Conservation (phyloP, 2,888 invertebrate genomes). For the Lymantria monacha region DNA sequence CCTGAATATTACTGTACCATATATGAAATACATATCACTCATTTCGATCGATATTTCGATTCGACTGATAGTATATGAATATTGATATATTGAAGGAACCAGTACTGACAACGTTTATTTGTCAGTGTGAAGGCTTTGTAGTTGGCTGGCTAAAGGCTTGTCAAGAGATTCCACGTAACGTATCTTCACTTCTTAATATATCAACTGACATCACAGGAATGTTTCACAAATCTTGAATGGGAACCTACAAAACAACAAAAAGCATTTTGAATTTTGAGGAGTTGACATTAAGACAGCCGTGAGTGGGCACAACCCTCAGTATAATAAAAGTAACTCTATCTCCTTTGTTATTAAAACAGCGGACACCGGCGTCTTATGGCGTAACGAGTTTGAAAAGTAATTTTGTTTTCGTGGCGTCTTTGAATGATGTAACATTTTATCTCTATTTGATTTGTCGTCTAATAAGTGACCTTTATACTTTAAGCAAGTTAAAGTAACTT, state of each 20-base stretch:
- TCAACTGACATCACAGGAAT: background rate
- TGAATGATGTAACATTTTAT: constrained; percentile 30
- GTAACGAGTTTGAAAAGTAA: constrained; percentile 37
- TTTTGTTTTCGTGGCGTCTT: constrained; percentile 33
- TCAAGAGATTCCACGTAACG: too few relatives aligned
- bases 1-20: too few relatives aligned
- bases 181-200: background rate
- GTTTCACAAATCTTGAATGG: background rate
- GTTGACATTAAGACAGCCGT: background rate
- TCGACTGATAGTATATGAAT: too few relatives aligned
- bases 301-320: constrained; percentile 11
- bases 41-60: too few relatives aligned
- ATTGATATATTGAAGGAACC: too few relatives aligned
- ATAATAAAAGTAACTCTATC: constrained; percentile 48
- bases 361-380: constrained; percentile 23
- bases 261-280: background rate
- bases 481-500: too few relatives aligned
- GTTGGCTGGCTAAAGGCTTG: too few relatives aligned
- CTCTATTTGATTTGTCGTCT: constrained; percentile 19
- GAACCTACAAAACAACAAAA: background rate
- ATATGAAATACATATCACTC: too few relatives aligned
- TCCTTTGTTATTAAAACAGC: constrained; percentile 47
- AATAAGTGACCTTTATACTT: too few relatives aligned
- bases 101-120: too few relatives aligned
- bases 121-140: too few relatives aligned